A percentile compares a stretch with the other conserved stretches of the same genome.
These are phyloP conservation scores for Neolamprologus sp. DNA, from an alignment of 2,113 vertebrate species.

Conservation along the genomic window DNA sequence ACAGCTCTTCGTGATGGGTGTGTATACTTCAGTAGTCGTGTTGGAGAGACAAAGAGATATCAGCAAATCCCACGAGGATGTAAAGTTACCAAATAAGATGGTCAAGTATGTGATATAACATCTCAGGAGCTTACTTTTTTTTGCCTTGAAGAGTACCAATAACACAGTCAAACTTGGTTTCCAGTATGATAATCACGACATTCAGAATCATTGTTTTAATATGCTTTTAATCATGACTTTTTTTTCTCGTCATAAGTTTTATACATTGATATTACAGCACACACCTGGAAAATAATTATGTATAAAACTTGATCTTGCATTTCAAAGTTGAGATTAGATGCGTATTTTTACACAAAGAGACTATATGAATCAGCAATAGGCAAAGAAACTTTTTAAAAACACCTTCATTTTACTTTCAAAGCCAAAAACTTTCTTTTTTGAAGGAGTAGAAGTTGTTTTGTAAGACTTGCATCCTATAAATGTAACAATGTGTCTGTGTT, in stretches of 20 bases:
- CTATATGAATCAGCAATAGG: background rate
- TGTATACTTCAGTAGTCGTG: background rate
- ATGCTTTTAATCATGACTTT: background rate
- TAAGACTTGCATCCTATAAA: background rate
- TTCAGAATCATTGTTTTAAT: background rate
- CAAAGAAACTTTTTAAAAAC: background rate
- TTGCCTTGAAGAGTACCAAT: background rate
- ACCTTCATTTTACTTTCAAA: background rate
- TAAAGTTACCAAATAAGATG: background rate
- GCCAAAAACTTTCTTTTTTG: fast-evolving
- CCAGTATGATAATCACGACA: background rate
- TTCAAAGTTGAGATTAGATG: background rate
- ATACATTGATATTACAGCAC: background rate
- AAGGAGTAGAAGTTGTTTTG: background rate
- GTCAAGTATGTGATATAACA: background rate
- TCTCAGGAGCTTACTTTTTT: background rate
- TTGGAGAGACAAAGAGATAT: background rate
- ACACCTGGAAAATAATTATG: background rate
- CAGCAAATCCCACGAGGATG: background rate
- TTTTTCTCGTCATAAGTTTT: background rate
- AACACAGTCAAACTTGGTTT: background rate
- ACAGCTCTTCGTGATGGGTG: background rate
- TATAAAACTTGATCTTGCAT: background rate
- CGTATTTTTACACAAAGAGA: background rate
- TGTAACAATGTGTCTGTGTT: background rate